Evolutionary conservation across 2,888 invertebrate species (phyloP).

Genomic region (Buathra laborator): DNA sequence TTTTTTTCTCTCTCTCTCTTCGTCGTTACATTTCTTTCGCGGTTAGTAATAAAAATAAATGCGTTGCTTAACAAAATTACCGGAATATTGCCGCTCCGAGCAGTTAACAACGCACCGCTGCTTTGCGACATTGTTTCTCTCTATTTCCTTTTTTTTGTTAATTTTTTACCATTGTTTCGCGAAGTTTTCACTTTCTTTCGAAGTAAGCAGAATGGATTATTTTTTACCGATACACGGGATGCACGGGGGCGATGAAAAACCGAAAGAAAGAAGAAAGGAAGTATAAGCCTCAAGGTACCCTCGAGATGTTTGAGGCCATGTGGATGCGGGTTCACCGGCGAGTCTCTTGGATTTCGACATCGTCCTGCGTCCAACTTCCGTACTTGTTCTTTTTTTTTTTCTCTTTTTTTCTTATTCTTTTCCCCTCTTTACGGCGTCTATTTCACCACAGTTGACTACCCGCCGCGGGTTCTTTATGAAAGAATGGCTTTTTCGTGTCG

Average conservation of each 20-base stretch:
- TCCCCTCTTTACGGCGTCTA: conserved; percentile 28
- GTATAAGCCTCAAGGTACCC: conserved; percentile 43
- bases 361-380: background rate
- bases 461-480: conserved; percentile 71
- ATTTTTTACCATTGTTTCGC: background rate
- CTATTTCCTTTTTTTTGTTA: background rate
- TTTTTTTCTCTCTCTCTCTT: background rate
- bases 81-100: background rate
- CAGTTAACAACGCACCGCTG: background rate
- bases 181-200: background rate
- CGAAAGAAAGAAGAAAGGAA: conserved; percentile 27
- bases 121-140: background rate
- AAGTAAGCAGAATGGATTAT: background rate
- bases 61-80: background rate
- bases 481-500: conserved; percentile 83
- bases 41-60: background rate
- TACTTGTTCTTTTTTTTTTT: conserved; percentile 10
- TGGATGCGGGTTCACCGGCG: conserved; percentile 68
- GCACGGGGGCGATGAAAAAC: background rate
- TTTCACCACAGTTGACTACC: conserved; percentile 30
- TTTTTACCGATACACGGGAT: background rate
- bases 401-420: conserved; percentile 18
- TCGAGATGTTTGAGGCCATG: conserved; percentile 71
- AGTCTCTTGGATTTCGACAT: conserved; percentile 51
- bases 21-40: background rate